Evolutionary conservation across 2,113 vertebrate genomes (phyloP), one percentile per base, ranked within the genome.

Genomic region (Zeus faber): DNA sequence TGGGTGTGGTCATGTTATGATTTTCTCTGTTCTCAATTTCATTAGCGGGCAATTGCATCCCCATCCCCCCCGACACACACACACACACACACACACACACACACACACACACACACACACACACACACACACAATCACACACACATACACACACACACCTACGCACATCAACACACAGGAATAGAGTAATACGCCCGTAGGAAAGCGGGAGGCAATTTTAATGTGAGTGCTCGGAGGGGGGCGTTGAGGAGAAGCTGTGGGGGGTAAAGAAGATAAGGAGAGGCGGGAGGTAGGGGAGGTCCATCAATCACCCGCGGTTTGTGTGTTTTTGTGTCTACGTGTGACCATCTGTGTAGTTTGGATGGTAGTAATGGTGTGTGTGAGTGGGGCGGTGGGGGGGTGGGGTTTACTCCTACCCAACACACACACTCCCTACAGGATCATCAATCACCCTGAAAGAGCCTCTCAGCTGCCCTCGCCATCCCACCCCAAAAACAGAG

Each of bases 241-340:
- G 70, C 9, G 6, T 9, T 31, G 26, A 45, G 25, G 25, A 24
- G 16, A 29, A 33, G 49, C 5, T 17, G 11, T 18, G 13, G 29
- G 26, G 26, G 25, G 27, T 17, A 20, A 18, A 33, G 20, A 8
- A 37, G 29, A 25, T 21, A 20, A 52, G 16, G 27, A 31, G n/a
- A 31, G 1, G 29, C 14, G 16, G 17, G 49, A 44, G 41, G 39
- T 24, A 7, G 3, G 1, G 3, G 21, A 3, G 6, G 20, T 14
- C 75, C 79, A 84, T 84, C 78, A 75, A 81, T 87, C 81, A 83
- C 41, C 22, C 43, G 26, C 40, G 1, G 33, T 21, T 3, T 22
- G 43, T 21, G 43, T 45, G 43, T 21, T 18, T 21, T 18, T 21
- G 41, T 21, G 43, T 17, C 3, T 7, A 11, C 10, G 18, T 45